phyloP scores from a whole-genome alignment of 2,797 vertebrate species.

The Lacerta agilis region DNA sequence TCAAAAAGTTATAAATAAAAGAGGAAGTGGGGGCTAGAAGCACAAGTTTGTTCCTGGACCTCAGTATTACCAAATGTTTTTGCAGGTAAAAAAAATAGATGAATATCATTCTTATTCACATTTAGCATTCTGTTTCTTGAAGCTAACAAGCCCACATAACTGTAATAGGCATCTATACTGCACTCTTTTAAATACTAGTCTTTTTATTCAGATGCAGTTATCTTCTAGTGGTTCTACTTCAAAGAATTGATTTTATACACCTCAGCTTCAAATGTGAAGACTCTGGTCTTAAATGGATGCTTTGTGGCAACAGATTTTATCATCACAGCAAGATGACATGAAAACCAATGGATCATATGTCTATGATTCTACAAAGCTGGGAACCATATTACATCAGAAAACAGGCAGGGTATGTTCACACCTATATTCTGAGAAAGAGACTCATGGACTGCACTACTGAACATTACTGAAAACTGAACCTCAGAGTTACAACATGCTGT shows the following conservation, averaged over 20 bases:
- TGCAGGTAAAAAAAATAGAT: slow-evolving; percentile 43
- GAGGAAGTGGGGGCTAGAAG: slow-evolving; percentile 2
- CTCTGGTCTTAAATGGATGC: not conserved
- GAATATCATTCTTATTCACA: slow-evolving; percentile 17
- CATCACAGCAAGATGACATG: not conserved
- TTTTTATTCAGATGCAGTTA: not conserved
- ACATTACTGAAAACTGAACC: too few relatives aligned
- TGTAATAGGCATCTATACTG: not conserved
- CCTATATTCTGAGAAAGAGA: not conserved
- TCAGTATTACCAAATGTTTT: slow-evolving; percentile 40
- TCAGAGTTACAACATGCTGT: too few relatives aligned
- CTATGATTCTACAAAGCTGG: not conserved
- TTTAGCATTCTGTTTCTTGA: not conserved
- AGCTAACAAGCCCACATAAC: not conserved
- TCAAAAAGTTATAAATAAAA: slow-evolving; percentile 60
- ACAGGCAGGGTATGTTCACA: not conserved
- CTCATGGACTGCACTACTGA: too few relatives aligned
- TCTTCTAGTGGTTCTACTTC: not conserved
- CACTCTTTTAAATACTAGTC: not conserved
- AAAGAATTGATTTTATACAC: not conserved
- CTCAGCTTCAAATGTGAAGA: not conserved
- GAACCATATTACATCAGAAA: not conserved
- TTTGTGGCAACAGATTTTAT: not conserved
- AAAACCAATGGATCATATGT: not conserved
- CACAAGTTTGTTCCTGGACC: slow-evolving; percentile 1